Conservation (phyloP, 2,888 invertebrate species). For the Ophion ventricosus region DNA sequence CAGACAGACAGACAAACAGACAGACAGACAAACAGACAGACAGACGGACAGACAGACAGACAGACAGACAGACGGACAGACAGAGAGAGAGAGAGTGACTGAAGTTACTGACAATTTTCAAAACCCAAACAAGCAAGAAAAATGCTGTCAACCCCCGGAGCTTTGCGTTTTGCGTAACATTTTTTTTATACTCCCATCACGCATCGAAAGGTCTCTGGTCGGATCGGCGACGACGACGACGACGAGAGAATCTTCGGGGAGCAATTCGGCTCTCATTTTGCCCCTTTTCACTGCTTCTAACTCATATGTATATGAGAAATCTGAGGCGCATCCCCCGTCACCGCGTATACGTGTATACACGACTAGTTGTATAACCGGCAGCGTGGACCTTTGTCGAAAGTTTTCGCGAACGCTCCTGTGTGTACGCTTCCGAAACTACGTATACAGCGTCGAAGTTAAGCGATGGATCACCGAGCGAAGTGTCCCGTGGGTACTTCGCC, state of each 20-base stretch:
- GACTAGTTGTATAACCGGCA: constrained; percentile 32
- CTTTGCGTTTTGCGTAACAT: constrained; percentile 29
- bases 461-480: constrained; percentile 76
- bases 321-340: constrained; percentile 15
- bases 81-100: too few relatives aligned
- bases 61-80: too few relatives aligned
- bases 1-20: too few relatives aligned
- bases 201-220: constrained; percentile 45
- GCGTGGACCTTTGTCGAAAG: constrained; percentile 57
- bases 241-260: constrained; percentile 69
- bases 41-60: too few relatives aligned
- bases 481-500: constrained; percentile 76
- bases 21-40: too few relatives aligned
- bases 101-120: too few relatives aligned
- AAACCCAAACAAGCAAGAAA: too few relatives aligned
- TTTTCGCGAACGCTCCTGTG: constrained; percentile 72
- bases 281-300: constrained; percentile 21
- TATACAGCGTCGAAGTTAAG: constrained; percentile 73
- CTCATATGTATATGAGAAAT: constrained; percentile 47
- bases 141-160: too few relatives aligned
- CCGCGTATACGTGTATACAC: constrained; percentile 22
- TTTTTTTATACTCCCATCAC: constrained; percentile 44
- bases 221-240: constrained; percentile 24
- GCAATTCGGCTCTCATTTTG: constrained; percentile 65
- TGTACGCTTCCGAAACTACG: constrained; percentile 67